Conservation (phyloP, 2,113 vertebrate genomes). For the Alethe diademata region DNA sequence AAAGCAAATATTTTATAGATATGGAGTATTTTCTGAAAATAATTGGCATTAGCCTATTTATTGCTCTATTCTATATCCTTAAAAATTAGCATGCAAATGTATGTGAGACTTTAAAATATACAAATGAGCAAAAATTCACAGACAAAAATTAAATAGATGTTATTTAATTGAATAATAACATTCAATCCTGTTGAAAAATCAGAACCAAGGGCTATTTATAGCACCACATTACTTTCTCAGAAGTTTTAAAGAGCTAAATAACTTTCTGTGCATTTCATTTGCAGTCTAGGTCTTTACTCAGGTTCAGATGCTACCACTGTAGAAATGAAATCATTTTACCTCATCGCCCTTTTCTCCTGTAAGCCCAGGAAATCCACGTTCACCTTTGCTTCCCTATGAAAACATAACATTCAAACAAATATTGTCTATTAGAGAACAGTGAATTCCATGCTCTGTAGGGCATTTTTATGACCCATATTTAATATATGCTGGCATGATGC, state of each 20-base stretch:
- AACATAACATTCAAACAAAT: conserved; percentile 28
- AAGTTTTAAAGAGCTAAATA: neutral
- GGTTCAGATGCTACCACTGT: neutral
- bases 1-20: neutral
- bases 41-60: neutral
- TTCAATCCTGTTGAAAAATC: neutral
- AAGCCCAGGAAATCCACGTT: conserved; percentile 91
- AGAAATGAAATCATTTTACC: conserved; percentile 74
- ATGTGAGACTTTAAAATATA: neutral
- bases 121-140: neutral
- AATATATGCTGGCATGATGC: neutral
- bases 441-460: neutral
- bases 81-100: neutral
- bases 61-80: neutral
- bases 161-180: neutral
- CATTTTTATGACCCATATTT: neutral
- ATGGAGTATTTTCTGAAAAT: neutral
- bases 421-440: neutral
- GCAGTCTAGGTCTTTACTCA: neutral
- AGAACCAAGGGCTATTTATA: neutral
- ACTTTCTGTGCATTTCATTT: neutral
- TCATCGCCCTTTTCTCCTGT: conserved; percentile 92
- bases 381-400: conserved; percentile 92
- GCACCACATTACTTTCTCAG: neutral
- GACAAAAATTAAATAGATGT: neutral